Percentiles rank a stretch among this genome's conserved stretches.
Evolutionary conservation across 2,888 invertebrate species (phyloP).

Genomic region (Phyto melanocephala): DNA sequence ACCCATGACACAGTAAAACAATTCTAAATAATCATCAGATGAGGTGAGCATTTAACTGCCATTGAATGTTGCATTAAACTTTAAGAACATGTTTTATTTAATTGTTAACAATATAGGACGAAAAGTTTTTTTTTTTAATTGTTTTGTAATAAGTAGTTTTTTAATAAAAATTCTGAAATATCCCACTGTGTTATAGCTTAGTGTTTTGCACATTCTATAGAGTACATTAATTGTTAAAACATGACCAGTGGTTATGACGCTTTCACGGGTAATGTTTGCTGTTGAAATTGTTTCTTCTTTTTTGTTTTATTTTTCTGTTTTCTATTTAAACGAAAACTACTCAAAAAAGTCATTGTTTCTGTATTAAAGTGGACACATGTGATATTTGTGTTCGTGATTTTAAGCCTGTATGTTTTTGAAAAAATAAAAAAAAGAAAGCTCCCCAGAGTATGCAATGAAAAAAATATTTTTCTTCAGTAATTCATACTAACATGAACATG

Average conservation of each 20-base stretch:
- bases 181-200: background rate
- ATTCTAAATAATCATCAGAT: too few relatives aligned
- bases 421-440: background rate
- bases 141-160: too few relatives aligned
- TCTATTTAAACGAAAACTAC: constrained; percentile 15
- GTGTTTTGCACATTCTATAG: background rate
- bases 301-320: constrained; percentile 11
- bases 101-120: too few relatives aligned
- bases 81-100: too few relatives aligned
- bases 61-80: too few relatives aligned
- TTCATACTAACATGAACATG: background rate
- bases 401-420: background rate
- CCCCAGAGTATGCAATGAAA: constrained; percentile 25
- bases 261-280: constrained; percentile 30
- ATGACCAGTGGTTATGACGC: constrained; percentile 51
- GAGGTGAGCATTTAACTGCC: too few relatives aligned
- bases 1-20: too few relatives aligned
- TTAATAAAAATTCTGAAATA: too few relatives aligned
- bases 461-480: background rate
- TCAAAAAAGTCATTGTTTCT: constrained; percentile 15
- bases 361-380: constrained; percentile 47
- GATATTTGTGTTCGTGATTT: constrained; percentile 27
- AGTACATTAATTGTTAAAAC: constrained; percentile 59
- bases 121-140: too few relatives aligned
- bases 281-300: constrained; percentile 8